A percentile compares a stretch with the other conserved stretches of the same genome.
Conservation (phyloP, 2,797 vertebrate species). For the Urosaurus nigricauda region DNA sequence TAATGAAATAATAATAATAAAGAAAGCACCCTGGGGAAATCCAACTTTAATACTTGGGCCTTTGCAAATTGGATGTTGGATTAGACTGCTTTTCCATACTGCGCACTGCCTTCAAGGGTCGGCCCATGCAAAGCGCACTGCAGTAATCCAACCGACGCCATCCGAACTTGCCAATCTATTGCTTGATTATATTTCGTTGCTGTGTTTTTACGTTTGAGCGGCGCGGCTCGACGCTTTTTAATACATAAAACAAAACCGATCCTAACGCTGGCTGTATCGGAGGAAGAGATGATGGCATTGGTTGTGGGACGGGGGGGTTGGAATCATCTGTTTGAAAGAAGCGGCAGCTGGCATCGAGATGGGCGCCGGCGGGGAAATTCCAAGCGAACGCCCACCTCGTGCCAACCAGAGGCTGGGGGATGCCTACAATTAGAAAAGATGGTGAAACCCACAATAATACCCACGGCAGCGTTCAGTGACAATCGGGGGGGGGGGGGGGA, state of each 20-base stretch:
- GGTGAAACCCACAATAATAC: constrained; percentile 44
- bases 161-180: not conserved
- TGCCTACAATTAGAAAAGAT: constrained; percentile 53
- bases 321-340: not conserved
- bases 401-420: constrained; percentile 48
- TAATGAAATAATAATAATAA: no score
- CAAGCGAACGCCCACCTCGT: constrained; percentile 46
- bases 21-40: no score
- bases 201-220: not conserved
- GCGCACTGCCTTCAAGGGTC: not conserved
- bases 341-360: constrained; percentile 53
- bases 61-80: no score
- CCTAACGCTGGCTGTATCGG: not conserved
- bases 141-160: not conserved
- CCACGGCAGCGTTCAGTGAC: constrained; percentile 58
- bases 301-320: not conserved
- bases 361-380: constrained; percentile 47
- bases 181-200: no score
- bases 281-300: not conserved
- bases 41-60: no score
- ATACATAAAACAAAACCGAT: not conserved
- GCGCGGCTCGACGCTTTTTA: not conserved
- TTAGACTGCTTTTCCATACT: no score
- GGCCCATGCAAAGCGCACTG: not conserved
- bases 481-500: not conserved